Base-by-base conservation (phyloP, 2,888 invertebrate species). In the Leptopilina syphax region DNA sequence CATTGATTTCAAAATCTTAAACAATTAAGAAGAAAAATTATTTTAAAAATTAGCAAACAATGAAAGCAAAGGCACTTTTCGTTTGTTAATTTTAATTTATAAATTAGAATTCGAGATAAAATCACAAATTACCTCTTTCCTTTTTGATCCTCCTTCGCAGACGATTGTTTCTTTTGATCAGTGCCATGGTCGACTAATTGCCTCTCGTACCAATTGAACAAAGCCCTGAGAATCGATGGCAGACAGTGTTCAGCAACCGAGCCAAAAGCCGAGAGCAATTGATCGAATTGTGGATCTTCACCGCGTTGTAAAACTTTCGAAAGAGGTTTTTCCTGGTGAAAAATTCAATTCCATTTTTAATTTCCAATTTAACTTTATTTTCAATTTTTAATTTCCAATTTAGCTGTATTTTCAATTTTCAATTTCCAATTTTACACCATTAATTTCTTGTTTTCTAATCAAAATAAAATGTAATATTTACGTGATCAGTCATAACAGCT, bases 211-310 rank as follows among this genome's bases (percentile, higher is more conserved):
- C 99, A 99, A 24, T 97, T 96, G 91, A 99, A 97, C 70, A 99
- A 93, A 1, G 98, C 98, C 79, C 96, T 94, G 84, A 99, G 93
- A 83, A 99, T 94, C 4, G 99, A 99, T 0, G 99, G 99, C 84
- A 99, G 93, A 92, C 99, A 99, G 91, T 99, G 98, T 91, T 99
- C 99, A 0, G 99, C 98, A 3, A 98, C 98, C 10, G 97, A 96
- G 18, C 98, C 98, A 88, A 99, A 96, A 0, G 98, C 97, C 77
- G 96, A 96, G 70, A 99, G 93, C 65, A 99, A 93, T 92, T 99
- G 98, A 92, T 99, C 99, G 89, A 99, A 96, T 86, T 98, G 97
- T 9, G 95, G 93, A 93, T 99, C 99, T 93, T 99, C 99, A 10
- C 99, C 99, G 84, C 98, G 94, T 93, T 99, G 99, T 79, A 99